Percentiles rank a stretch among this genome's conserved stretches.
phyloP scores from a whole-genome alignment of 2,797 vertebrate species.

The Myotis vivesi region DNA sequence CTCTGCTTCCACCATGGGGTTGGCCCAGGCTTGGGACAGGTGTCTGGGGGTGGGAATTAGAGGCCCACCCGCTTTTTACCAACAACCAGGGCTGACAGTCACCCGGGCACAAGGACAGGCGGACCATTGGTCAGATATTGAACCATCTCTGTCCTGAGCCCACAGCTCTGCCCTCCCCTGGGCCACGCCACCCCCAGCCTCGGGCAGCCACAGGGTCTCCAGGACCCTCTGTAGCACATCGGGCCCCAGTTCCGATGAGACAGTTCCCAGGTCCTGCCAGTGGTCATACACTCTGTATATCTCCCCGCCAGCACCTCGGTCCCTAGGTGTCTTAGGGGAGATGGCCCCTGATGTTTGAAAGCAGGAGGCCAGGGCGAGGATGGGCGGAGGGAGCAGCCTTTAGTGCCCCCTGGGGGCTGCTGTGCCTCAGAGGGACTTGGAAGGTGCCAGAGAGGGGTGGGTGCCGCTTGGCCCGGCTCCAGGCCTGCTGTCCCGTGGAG shows the following conservation, averaged over 20 bases:
- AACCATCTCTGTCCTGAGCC: neutral
- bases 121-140: neutral
- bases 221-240: neutral
- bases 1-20: neutral
- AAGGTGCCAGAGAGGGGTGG: too few relatives aligned
- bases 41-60: neutral
- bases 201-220: neutral
- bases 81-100: neutral
- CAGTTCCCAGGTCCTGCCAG: neutral
- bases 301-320: neutral
- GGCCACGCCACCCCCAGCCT: neutral
- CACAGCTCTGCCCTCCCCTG: neutral
- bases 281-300: neutral
- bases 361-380: neutral
- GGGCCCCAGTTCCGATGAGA: neutral
- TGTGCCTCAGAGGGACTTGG: neutral
- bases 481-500: too few relatives aligned
- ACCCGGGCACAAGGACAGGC: neutral
- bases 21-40: neutral
- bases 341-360: neutral
- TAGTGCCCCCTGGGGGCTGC: fast-evolving
- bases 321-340: neutral
- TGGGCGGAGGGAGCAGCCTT: neutral
- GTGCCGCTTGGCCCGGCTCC: too few relatives aligned
- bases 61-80: neutral